phyloP scores from a whole-genome alignment of 2,113 vertebrate genomes.

The Eulemur macaco region DNA sequence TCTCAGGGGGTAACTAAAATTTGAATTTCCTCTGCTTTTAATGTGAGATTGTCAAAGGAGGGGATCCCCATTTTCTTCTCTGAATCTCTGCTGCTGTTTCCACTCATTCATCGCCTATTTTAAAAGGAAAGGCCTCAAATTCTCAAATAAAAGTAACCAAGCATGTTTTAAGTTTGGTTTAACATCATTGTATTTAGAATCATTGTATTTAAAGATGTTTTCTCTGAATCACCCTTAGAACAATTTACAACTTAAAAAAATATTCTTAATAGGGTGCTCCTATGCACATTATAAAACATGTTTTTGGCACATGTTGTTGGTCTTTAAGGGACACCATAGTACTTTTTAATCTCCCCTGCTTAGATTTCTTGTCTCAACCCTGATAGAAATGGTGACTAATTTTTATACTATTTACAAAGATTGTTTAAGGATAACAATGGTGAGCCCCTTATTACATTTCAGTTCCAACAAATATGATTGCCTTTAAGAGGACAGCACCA shows the following conservation, averaged over 20 bases:
- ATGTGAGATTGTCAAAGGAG: not conserved
- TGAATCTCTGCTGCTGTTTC: not conserved
- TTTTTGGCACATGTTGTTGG: not conserved
- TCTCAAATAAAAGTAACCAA: constrained; percentile 1
- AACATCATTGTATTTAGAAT: not conserved
- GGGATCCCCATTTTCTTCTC: not conserved
- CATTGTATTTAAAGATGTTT: not conserved
- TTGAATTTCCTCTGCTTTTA: not conserved
- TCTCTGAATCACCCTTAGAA: not conserved
- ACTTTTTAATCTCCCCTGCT: not conserved
- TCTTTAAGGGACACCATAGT: not conserved
- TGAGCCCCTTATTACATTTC: not conserved
- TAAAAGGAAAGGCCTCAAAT: not conserved
- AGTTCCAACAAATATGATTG: constrained; percentile 27
- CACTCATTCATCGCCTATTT: not conserved
- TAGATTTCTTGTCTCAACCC: not conserved
- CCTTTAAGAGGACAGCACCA: constrained; percentile 25
- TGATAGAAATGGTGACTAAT: not conserved
- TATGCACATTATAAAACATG: not conserved
- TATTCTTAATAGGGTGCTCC: not conserved
- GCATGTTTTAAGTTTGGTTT: not conserved
- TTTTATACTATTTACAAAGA: not conserved
- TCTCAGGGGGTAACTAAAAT: not conserved
- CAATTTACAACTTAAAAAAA: not conserved
- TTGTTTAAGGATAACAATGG: constrained; percentile 1